Conservation (phyloP, 2,797 vertebrate genomes). For the Chaetodon trifasciatus region DNA sequence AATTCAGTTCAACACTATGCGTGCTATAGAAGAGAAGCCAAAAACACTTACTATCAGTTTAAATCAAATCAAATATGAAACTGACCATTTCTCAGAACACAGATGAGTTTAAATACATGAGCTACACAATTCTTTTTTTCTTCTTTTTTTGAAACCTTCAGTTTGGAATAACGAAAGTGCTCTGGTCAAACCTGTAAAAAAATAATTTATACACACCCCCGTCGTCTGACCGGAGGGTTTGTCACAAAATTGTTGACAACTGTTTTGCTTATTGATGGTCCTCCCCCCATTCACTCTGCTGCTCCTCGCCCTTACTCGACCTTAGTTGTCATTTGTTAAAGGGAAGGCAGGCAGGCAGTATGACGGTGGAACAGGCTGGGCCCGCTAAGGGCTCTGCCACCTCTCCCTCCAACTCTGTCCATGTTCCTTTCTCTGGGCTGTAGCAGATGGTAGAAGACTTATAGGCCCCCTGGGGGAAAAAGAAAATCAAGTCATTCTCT, state of each 20-base stretch:
- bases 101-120: slow-evolving; percentile 83
- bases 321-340: slow-evolving; percentile 94
- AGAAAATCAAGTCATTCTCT: slow-evolving; percentile 28
- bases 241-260: slow-evolving; percentile 76
- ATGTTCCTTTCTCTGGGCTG: slow-evolving; percentile 97
- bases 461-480: slow-evolving; percentile 95
- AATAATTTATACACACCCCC: slow-evolving; percentile 87
- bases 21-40: slow-evolving; percentile 86
- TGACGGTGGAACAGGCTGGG: slow-evolving; percentile 95
- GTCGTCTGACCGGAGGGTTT: slow-evolving; percentile 67
- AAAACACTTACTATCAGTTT: slow-evolving; percentile 80
- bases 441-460: slow-evolving; percentile 99
- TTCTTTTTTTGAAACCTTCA: slow-evolving; percentile 70
- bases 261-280: slow-evolving; percentile 76
- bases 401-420: slow-evolving; percentile 98
- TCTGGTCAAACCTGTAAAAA: slow-evolving; percentile 89
- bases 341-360: slow-evolving; percentile 95
- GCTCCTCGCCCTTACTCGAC: slow-evolving; percentile 9
- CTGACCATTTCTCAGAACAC: slow-evolving; percentile 82
- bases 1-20: slow-evolving; percentile 84
- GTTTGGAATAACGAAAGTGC: slow-evolving; percentile 86
- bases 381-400: slow-evolving; percentile 98
- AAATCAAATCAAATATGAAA: slow-evolving; percentile 80
- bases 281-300: slow-evolving; percentile 69
- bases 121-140: slow-evolving; percentile 66